phyloP scores from a whole-genome alignment of 2,797 vertebrate genomes.

The Fistularia tabacaria region DNA sequence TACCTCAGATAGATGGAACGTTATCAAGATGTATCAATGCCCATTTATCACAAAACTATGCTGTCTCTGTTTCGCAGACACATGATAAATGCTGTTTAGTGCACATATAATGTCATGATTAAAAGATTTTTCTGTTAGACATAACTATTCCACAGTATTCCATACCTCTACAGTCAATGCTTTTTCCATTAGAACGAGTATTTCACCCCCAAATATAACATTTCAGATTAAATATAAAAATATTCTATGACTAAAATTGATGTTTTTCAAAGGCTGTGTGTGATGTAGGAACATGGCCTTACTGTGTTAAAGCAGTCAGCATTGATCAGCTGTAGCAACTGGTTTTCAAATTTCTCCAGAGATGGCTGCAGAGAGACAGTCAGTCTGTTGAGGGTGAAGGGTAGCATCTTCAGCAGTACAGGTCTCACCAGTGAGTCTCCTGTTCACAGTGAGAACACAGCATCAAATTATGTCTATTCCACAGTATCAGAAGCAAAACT shows the following conservation, averaged over 20 bases:
- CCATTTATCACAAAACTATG: slow-evolving; percentile 5
- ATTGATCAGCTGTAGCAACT: slow-evolving; percentile 81
- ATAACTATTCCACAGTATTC: neutral
- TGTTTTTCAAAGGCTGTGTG: neutral
- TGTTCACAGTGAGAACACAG: slow-evolving; percentile 40
- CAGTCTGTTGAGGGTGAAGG: slow-evolving; percentile 79
- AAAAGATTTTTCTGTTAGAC: slow-evolving; percentile 1
- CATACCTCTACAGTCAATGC: neutral
- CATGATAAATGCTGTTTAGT: slow-evolving; percentile 4
- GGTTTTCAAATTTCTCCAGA: slow-evolving; percentile 87
- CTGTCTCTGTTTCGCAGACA: slow-evolving; percentile 6
- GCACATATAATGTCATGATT: too few relatives aligned
- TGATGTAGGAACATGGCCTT: slow-evolving; percentile 34
- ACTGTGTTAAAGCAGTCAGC: slow-evolving; percentile 83
- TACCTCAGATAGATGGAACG: slow-evolving; percentile 17
- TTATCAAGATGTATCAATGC: slow-evolving; percentile 6
- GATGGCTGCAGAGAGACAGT: slow-evolving; percentile 82
- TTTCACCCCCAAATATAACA: too few relatives aligned
- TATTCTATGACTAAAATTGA: too few relatives aligned
- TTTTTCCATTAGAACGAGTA: too few relatives aligned
- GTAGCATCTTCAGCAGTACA: slow-evolving; percentile 73
- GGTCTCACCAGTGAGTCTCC: slow-evolving; percentile 83
- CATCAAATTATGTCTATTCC: slow-evolving; percentile 5
- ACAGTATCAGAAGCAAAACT: slow-evolving; percentile 12
- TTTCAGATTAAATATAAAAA: too few relatives aligned